A percentile compares a stretch with the other conserved stretches of the same genome.
Conservation (phyloP, 2,888 invertebrate genomes). For the Linnaemya tessellans region DNA sequence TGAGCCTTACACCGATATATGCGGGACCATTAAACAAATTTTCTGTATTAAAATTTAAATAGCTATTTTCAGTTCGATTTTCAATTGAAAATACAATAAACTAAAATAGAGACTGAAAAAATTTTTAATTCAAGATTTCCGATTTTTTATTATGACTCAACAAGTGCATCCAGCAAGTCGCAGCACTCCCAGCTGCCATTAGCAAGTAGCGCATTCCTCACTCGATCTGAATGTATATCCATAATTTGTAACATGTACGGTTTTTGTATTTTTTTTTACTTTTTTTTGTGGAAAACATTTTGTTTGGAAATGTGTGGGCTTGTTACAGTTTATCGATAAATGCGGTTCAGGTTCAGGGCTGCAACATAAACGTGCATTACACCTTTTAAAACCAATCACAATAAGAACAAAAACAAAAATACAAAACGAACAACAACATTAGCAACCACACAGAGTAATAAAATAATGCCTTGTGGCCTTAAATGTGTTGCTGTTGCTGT, state of each 20-base stretch:
- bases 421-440: neutral
- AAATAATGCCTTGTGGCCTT: conserved; percentile 50
- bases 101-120: too few species aligned
- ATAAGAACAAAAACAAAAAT: conserved; percentile 17
- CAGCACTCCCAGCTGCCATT: too few species aligned
- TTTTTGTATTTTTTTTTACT: conserved; percentile 10
- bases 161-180: neutral
- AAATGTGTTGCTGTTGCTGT: conserved; percentile 12
- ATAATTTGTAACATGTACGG: conserved; percentile 3
- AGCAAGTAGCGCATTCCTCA: neutral
- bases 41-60: too few species aligned
- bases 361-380: conserved; percentile 66
- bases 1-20: too few species aligned
- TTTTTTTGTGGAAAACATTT: neutral
- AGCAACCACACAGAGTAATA: conserved; percentile 41
- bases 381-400: conserved; percentile 58
- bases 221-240: conserved; percentile 8
- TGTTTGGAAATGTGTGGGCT: conserved; percentile 61
- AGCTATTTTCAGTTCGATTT: too few species aligned
- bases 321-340: conserved; percentile 50
- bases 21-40: too few species aligned
- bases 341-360: conserved; percentile 70
- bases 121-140: too few species aligned
- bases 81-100: too few species aligned
- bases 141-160: too few species aligned